Evolutionary conservation across 2,797 vertebrate species (phyloP).

Genomic region (Amphiprion clarkii): DNA sequence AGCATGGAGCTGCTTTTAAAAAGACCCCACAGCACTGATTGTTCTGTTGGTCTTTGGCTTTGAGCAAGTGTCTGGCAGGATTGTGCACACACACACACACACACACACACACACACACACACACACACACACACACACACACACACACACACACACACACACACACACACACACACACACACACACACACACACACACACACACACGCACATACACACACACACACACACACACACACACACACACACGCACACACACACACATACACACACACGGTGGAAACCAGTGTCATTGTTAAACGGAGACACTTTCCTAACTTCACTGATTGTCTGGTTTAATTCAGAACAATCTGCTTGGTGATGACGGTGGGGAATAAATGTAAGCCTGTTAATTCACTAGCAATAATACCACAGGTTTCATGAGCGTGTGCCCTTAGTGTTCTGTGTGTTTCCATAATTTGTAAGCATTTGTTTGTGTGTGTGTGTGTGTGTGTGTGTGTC

Average conservation of each 20-base stretch:
- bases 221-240: not conserved
- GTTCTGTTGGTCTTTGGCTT: conserved; percentile 3
- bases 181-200: not conserved
- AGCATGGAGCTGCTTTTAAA: conserved; percentile 16
- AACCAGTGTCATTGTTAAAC: not conserved
- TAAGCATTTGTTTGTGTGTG: conserved; percentile 34
- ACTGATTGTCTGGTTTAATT: conserved; percentile 48
- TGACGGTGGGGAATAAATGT: conserved; percentile 48
- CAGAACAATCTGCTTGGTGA: conserved; percentile 43
- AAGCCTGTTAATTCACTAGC: conserved; percentile 39
- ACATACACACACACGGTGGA: not conserved
- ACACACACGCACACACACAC: not conserved
- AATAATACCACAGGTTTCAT: conserved; percentile 31
- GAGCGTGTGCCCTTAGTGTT: conserved; percentile 21
- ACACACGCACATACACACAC: not conserved
- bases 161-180: not conserved
- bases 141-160: not conserved
- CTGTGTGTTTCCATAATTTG: conserved; percentile 37
- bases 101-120: not conserved
- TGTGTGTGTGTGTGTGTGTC: conserved; percentile 27
- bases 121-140: not conserved
- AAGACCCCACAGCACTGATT: conserved; percentile 3
- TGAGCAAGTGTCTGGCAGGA: not conserved
- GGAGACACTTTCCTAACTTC: conserved; percentile 13
- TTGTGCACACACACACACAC: not conserved